Evolutionary conservation across 2,888 invertebrate genomes (phyloP), one percentile per base, ranked within the genome.

Genomic region (Lamproptera curius): DNA sequence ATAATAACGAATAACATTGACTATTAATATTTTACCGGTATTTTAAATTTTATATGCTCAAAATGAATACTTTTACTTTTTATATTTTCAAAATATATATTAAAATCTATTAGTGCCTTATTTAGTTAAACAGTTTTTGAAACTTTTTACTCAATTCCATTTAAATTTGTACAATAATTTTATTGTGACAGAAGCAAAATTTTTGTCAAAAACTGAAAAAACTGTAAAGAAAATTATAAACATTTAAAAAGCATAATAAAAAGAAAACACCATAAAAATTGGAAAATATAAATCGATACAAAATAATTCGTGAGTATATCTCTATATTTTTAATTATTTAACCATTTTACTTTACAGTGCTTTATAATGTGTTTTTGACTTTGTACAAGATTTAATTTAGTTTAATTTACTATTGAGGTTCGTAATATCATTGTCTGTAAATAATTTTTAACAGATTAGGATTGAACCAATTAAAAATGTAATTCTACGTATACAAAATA

Each of bases 241-340:
- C 14, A 46, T 31, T 43, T 46, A 49, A 51, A 46, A 11, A 13
- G 16, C 23, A 39, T 26, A 34, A 28, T 42, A 36, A 35, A 14
- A 15, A 26, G 28, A 42, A 47, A 46, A 48, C 11, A 26, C 11
- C 6, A 53, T 50, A 57, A 55, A 57, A 57, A 55, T 53, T 52
- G 50, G 15, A 57, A 55, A 53, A 52, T 35, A 41, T 26, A 39
- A 23, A 39, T 40, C 31, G 42, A 37, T 20, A 28, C 28, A 11
- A 50, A 23, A 37, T 37, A 14, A 11, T 9, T 8, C 13, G 46
- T 46, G 42, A 46, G 36, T 46, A 31, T 35, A 1, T 15, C n/a
- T n/a, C n/a, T 23, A 13, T 17, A 17, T 13, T 34, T 4, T 34
- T 34, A 13, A 4, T 11, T 34, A 3, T 13, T 40, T 11, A 2